phyloP scores from a whole-genome alignment of 2,888 invertebrate genomes.

The Eulithis testata region DNA sequence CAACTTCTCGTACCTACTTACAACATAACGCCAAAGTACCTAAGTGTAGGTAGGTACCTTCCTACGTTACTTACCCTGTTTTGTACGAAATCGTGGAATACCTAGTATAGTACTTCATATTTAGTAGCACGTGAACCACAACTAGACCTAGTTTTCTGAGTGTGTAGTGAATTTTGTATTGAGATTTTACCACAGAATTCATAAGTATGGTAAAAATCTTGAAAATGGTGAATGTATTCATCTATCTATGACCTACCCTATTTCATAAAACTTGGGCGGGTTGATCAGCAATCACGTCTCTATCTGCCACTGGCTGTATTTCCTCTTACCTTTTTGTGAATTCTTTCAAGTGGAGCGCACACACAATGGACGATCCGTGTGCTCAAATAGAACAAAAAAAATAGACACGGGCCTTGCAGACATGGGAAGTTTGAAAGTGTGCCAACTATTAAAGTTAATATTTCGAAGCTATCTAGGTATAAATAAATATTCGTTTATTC shows the following conservation, averaged over 20 bases:
- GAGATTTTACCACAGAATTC: too few species aligned
- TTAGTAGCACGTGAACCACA: too few species aligned
- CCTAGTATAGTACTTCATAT: too few species aligned
- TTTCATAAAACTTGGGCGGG: not conserved
- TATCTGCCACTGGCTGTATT: conserved; percentile 2
- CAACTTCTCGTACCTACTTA: conserved; percentile 48
- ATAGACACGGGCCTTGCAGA: conserved; percentile 47
- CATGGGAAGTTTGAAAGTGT: conserved; percentile 63
- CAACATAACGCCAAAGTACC: conserved; percentile 27
- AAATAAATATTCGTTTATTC: too few species aligned
- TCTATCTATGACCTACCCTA: not conserved
- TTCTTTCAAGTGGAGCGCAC: conserved; percentile 53
- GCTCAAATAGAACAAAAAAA: conserved; percentile 60
- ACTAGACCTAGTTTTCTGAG: too few species aligned
- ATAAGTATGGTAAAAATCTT: too few species aligned
- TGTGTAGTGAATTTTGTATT: too few species aligned
- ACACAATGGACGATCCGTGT: conserved; percentile 54
- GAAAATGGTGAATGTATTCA: too few species aligned
- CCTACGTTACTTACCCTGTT: too few species aligned
- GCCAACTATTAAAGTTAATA: conserved; percentile 68
- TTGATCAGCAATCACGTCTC: conserved; percentile 9
- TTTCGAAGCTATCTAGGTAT: conserved; percentile 25
- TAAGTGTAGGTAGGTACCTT: not conserved
- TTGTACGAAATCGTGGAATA: too few species aligned
- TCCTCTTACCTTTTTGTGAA: conserved; percentile 4